Conservation (phyloP, 2,113 vertebrate species). For the Erythrocercus mccallii region DNA sequence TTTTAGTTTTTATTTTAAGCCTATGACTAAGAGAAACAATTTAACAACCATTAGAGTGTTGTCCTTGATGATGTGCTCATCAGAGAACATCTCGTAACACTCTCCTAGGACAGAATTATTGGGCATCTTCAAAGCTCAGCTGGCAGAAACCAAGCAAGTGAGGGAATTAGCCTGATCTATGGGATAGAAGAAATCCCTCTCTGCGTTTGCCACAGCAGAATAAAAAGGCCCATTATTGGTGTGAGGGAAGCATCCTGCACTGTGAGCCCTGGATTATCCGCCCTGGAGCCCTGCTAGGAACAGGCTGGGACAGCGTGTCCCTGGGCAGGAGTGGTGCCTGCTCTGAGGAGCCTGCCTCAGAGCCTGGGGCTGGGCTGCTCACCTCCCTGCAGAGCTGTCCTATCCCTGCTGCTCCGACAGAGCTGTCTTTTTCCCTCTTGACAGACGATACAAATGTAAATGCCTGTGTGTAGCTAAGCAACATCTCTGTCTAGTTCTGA, state of each 20-base stretch:
- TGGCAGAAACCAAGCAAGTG: background rate
- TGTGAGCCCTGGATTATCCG: background rate
- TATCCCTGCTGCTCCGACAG: background rate
- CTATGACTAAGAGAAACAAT: constrained; percentile 47
- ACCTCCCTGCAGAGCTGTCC: background rate
- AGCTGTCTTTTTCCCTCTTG: background rate
- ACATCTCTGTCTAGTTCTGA: background rate
- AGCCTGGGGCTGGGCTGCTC: background rate
- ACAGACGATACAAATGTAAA: background rate
- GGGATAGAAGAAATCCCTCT: background rate
- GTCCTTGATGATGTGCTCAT: constrained; percentile 4
- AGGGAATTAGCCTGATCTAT: background rate
- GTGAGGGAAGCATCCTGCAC: background rate
- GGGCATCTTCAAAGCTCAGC: background rate
- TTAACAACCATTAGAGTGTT: constrained; percentile 21
- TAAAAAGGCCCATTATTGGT: background rate
- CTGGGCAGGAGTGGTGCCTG: background rate
- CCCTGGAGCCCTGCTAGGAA: background rate
- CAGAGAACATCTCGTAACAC: background rate
- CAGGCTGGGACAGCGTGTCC: background rate
- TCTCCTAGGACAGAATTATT: constrained; percentile 1
- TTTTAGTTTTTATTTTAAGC: constrained; percentile 51
- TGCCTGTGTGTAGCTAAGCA: background rate
- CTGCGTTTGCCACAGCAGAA: background rate
- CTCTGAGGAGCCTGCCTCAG: background rate